Conservation (phyloP, 2,888 invertebrate genomes). For the Empis stercorea region DNA sequence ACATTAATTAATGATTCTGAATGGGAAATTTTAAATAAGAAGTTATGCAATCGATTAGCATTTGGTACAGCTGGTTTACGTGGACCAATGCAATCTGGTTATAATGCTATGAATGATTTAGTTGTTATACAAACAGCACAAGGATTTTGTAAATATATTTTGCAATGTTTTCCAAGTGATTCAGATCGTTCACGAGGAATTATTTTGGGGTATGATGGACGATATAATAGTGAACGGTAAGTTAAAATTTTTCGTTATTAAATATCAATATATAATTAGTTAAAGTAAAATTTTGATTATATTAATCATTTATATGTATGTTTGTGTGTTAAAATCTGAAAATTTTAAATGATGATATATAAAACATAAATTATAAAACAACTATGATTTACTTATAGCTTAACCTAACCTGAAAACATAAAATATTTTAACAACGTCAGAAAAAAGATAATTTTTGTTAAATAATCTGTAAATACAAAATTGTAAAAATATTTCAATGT, state of each 20-base stretch:
- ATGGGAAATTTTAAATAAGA: constrained; percentile 45
- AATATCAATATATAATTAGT: no score
- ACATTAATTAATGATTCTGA: constrained; percentile 43
- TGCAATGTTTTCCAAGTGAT: constrained; percentile 41
- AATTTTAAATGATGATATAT: no score
- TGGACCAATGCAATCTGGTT: constrained; percentile 87
- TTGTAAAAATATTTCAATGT: constrained; percentile 1
- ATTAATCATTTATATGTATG: no score
- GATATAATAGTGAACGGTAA: constrained; percentile 81
- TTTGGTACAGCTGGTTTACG: constrained; percentile 93
- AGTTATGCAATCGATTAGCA: constrained; percentile 57
- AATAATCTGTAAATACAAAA: no score
- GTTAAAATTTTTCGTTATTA: no score
- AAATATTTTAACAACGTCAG: no score
- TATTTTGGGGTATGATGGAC: constrained; percentile 84
- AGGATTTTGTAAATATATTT: constrained; percentile 69
- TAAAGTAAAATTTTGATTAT: no score
- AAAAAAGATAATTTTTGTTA: no score
- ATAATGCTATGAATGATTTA: constrained; percentile 88
- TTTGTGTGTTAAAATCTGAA: no score
- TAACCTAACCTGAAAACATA: no score
- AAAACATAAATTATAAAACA: no score
- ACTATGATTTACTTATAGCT: no score
- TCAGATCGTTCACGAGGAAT: constrained; percentile 52
- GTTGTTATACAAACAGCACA: constrained; percentile 92